phyloP scores from a whole-genome alignment of 1,140 invertebrate genomes.

The Papilio machaon region DNA sequence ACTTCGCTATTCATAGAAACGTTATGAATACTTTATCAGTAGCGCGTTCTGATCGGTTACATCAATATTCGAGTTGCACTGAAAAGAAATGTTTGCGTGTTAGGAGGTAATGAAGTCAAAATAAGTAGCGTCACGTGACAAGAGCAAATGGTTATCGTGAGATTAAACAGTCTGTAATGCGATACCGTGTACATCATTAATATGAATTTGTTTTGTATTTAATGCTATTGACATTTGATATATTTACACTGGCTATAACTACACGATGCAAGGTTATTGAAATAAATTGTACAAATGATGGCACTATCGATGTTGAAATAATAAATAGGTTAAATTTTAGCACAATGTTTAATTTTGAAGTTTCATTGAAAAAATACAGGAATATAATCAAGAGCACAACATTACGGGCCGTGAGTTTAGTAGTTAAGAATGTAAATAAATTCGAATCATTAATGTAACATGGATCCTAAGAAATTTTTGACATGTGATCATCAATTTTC shows the following conservation, averaged over 20 bases:
- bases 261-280: background rate
- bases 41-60: constrained; percentile 11
- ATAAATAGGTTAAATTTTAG: background rate
- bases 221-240: constrained; percentile 20
- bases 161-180: constrained; percentile 24
- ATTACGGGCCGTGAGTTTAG: too few species aligned
- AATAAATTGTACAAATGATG: background rate
- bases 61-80: constrained; percentile 32
- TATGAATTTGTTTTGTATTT: constrained; percentile 28
- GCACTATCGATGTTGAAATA: background rate
- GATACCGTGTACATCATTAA: constrained; percentile 10
- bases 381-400: too few species aligned
- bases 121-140: constrained; percentile 33
- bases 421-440: too few species aligned
- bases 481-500: too few species aligned
- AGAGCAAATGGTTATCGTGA: constrained; percentile 32
- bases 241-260: background rate
- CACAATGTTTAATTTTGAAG: background rate
- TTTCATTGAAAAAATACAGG: too few species aligned
- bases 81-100: constrained; percentile 32
- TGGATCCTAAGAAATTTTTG: too few species aligned
- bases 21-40: constrained; percentile 8
- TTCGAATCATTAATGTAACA: too few species aligned
- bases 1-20: constrained; percentile 19
- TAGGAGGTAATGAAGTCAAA: constrained; percentile 27